Evolutionary conservation across 2,888 invertebrate species (phyloP).

Genomic region (Girardia tigrina): DNA sequence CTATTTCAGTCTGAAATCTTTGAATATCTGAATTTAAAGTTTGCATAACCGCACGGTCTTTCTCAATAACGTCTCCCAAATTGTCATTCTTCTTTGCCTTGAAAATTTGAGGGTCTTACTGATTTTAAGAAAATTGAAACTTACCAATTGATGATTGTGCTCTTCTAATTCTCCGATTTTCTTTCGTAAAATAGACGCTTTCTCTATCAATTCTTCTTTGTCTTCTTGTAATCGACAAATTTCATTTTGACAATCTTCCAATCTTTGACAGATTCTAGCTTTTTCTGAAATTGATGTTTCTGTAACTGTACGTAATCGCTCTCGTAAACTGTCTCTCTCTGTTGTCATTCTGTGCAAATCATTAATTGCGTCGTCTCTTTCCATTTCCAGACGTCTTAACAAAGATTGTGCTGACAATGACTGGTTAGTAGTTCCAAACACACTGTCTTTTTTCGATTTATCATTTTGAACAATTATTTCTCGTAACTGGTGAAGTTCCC

Average conservation of each 20-base stretch:
- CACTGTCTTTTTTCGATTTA: constrained; percentile 34
- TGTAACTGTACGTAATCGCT: constrained; percentile 48
- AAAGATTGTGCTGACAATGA: constrained; percentile 50
- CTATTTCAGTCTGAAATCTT: constrained; percentile 16
- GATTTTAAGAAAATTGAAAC: background rate
- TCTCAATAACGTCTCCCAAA: background rate
- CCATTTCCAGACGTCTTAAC: constrained; percentile 48
- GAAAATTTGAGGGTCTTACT: background rate
- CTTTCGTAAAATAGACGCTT: background rate
- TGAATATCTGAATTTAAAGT: background rate
- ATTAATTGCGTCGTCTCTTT: constrained; percentile 45
- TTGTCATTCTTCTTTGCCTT: constrained; percentile 4
- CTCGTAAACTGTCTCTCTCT: constrained; percentile 48
- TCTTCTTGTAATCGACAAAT: background rate
- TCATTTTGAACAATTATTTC: constrained; percentile 42
- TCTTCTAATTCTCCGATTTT: constrained; percentile 26
- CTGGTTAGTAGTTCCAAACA: constrained; percentile 45
- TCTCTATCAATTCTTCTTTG: background rate
- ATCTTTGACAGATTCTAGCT: constrained; percentile 46
- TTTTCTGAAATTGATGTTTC: constrained; percentile 47
- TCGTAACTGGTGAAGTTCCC: constrained; percentile 45
- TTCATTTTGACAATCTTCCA: constrained; percentile 41
- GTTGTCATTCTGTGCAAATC: constrained; percentile 46
- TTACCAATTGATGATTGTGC: constrained; percentile 8
- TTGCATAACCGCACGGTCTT: constrained; percentile 11